A percentile compares a stretch with the other conserved stretches of the same genome.
phyloP scores from a whole-genome alignment of 2,797 vertebrate species.

The Cirrhinus molitorella region DNA sequence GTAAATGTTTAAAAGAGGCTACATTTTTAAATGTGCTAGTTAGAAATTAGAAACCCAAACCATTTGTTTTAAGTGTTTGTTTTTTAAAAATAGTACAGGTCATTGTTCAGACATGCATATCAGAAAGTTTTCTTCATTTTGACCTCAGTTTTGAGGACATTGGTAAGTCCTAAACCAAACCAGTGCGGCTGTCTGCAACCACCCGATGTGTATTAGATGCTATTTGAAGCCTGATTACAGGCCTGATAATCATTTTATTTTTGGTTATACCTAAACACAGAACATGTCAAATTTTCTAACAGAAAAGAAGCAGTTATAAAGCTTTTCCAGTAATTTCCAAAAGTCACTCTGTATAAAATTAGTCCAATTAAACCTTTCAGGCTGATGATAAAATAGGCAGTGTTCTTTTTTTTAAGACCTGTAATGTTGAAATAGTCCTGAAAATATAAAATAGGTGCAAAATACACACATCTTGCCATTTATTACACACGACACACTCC shows the following conservation, averaged over 20 bases:
- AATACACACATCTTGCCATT: no score
- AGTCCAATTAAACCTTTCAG: neutral
- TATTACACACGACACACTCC: neutral
- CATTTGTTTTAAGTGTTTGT: no score
- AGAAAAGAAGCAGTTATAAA: neutral
- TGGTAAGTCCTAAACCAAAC: neutral
- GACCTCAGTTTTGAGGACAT: constrained; percentile 30
- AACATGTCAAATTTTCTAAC: neutral
- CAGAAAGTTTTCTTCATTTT: constrained; percentile 10
- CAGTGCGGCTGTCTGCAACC: neutral
- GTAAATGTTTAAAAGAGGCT: neutral
- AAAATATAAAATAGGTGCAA: neutral
- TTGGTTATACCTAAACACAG: neutral
- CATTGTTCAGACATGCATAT: constrained; percentile 12
- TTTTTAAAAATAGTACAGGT: no score
- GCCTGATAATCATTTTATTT: neutral
- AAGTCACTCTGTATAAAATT: neutral
- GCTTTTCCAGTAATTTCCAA: neutral
- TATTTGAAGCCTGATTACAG: neutral
- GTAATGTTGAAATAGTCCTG: neutral
- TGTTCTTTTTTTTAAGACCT: neutral
- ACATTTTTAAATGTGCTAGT: neutral
- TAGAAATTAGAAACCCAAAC: neutral
- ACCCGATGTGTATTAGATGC: constrained; percentile 6
- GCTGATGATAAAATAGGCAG: neutral